Evolutionary conservation across 2,797 vertebrate genomes (phyloP).

Genomic region (Clarias fuscus): DNA sequence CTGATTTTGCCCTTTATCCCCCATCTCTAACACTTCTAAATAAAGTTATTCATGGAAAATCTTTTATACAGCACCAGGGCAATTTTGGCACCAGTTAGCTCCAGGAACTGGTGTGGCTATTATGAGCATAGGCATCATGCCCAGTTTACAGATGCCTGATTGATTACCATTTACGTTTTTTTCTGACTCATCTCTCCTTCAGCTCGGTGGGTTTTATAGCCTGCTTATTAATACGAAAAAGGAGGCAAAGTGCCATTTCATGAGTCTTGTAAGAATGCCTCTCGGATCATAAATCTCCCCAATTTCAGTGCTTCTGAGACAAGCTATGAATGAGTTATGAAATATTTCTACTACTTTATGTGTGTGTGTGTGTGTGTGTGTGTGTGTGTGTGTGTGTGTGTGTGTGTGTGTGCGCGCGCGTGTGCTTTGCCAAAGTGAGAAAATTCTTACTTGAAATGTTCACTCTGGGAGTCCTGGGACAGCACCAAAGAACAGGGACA

Average conservation of each 20-base stretch:
- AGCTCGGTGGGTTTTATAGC: constrained; percentile 70
- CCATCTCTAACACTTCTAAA: neutral
- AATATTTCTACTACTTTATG: constrained; percentile 62
- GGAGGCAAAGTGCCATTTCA: constrained; percentile 73
- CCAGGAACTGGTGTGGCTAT: constrained; percentile 44
- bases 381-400: constrained; percentile 15
- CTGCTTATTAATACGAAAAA: constrained; percentile 64
- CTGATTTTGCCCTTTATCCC: neutral
- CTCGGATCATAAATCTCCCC: constrained; percentile 67
- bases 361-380: constrained; percentile 13
- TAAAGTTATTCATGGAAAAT: constrained; percentile 17
- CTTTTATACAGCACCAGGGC: constrained; percentile 37
- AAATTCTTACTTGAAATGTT: constrained; percentile 27
- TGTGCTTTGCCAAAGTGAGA: constrained; percentile 13
- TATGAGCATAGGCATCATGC: constrained; percentile 65
- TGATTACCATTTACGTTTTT: constrained; percentile 64
- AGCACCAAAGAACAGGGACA: constrained; percentile 3
- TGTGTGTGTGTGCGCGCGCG: constrained; percentile 3
- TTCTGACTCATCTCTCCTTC: constrained; percentile 69
- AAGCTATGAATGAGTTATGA: constrained; percentile 73
- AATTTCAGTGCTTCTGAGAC: constrained; percentile 74
- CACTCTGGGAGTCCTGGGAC: constrained; percentile 15
- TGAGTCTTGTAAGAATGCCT: constrained; percentile 70
- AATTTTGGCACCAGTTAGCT: constrained; percentile 35
- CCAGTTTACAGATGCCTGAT: constrained; percentile 69